These are phyloP conservation scores for Lasioglossum pauxillum DNA, from an alignment of 2,888 invertebrate genomes.

Conservation along the genomic window DNA sequence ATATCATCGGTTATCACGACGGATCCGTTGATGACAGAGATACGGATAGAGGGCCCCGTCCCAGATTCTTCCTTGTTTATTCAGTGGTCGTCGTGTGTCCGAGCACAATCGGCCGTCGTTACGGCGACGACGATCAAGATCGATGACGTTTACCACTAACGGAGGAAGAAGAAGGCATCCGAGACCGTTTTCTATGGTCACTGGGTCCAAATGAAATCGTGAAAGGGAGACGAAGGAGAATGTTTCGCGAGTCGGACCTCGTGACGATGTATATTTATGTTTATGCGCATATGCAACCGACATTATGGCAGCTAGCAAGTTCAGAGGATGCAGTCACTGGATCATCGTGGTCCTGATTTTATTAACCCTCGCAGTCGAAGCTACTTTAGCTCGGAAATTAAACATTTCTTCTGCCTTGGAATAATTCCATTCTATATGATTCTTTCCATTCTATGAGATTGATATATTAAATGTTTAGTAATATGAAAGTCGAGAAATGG, in stretches of 20 bases:
- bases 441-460: too few relatives aligned
- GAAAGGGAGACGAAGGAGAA: slow-evolving; percentile 1
- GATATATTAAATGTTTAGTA: too few relatives aligned
- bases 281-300: slow-evolving; percentile 32
- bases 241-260: slow-evolving; percentile 3
- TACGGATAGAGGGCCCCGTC: slow-evolving; percentile 42
- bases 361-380: neutral
- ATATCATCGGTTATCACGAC: slow-evolving; percentile 60
- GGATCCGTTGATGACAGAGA: slow-evolving; percentile 52
- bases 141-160: slow-evolving; percentile 33
- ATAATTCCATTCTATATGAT: too few relatives aligned
- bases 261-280: slow-evolving; percentile 46
- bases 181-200: slow-evolving; percentile 31
- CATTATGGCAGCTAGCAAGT: slow-evolving; percentile 12
- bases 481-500: too few relatives aligned
- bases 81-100: slow-evolving; percentile 14
- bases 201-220: slow-evolving; percentile 14
- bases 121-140: slow-evolving; percentile 49
- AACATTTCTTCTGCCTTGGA: too few relatives aligned
- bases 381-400: too few relatives aligned
- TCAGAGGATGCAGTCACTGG: neutral
- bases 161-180: slow-evolving; percentile 26
- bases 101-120: slow-evolving; percentile 61
- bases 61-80: slow-evolving; percentile 55
- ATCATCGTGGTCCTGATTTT: neutral